Base-by-base conservation (phyloP, 2,888 invertebrate genomes). In the Drosophila neoperkinsi region DNA sequence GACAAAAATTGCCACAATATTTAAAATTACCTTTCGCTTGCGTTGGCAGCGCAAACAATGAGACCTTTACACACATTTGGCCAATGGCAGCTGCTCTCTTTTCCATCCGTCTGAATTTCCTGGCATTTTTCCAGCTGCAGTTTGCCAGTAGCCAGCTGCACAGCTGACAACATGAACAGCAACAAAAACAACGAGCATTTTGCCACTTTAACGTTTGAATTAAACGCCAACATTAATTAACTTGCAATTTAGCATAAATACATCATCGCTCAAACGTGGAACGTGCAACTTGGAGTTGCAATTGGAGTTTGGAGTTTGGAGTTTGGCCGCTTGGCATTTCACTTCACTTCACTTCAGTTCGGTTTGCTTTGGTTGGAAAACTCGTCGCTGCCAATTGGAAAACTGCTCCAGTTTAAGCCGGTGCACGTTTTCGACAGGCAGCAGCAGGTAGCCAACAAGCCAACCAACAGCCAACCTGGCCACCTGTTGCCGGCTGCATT, bases 191-290 rank as follows among this genome's bases (percentile, higher is more conserved):
- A 51, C 81, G 65, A 80, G 77, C 72, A 84, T 81, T 88, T 84
- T 83, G 87, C 84, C 84, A 88, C 89, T 86, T 89, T 79, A 87
- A 76, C 77, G 82, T 85, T 84, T 73, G 88, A 84, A 89, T 87
- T 85, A 87, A 89, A 84, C 80, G 89, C 87, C 89, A 89, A 87
- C 85, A 85, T 87, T 87, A 87, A 87, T 87, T 87, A 87, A 88
- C 90, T 90, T 90, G 86, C 86, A 86, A 90, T 88, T 90, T 86
- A 86, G 86, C 90, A 90, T 86, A 85, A 90, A 86, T 88, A 90
- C 86, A 86, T 85, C 85, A 86, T 90, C 90, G 90, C 88, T 88
- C 86, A 82, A 82, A 74, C 71, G 71, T 70, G 41, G 51, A 61
- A 33, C 46, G 46, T 38, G 60, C 33, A 43, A 50, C 52, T 36